A percentile compares a stretch with the other conserved stretches of the same genome.
phyloP scores from a whole-genome alignment of 2,797 vertebrate species.

The Sebastes minor region DNA sequence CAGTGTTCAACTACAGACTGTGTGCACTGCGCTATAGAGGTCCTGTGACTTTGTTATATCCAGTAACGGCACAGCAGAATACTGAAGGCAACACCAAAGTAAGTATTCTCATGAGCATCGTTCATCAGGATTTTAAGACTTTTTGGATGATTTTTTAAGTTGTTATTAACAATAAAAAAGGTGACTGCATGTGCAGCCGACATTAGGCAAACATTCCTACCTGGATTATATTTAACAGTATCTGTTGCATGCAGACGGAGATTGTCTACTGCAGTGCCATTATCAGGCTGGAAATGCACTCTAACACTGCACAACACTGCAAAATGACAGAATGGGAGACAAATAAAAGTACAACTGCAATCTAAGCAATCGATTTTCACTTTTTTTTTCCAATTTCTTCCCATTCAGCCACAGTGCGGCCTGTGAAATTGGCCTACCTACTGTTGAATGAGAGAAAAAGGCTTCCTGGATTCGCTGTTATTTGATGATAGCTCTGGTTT shows the following conservation, averaged over 20 bases:
- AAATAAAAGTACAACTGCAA: conserved; percentile 89
- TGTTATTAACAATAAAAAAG: not conserved
- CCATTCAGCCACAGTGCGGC: conserved; percentile 74
- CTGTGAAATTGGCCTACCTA: conserved; percentile 90
- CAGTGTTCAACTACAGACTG: not conserved
- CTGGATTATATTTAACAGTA: not conserved
- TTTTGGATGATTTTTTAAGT: not conserved
- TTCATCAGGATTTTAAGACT: not conserved
- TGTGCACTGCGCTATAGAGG: not conserved
- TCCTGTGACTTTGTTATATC: not conserved
- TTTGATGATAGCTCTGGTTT: conserved; percentile 81
- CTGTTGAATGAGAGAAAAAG: conserved; percentile 81
- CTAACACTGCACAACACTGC: conserved; percentile 76
- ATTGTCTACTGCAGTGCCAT: conserved; percentile 55
- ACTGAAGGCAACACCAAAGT: not conserved
- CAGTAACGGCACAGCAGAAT: not conserved
- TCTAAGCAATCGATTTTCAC: conserved; percentile 90
- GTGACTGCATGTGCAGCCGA: not conserved
- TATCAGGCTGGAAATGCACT: conserved; percentile 79
- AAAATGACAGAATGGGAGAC: conserved; percentile 82
- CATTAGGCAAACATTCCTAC: not conserved
- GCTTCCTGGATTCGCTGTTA: conserved; percentile 73
- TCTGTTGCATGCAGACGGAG: not conserved
- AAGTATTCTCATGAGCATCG: not conserved
- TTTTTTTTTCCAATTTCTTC: conserved; percentile 86